Percentiles rank a stretch among this genome's conserved stretches.
Conservation (phyloP, 2,888 invertebrate species). For the Marronus borbonicus region DNA sequence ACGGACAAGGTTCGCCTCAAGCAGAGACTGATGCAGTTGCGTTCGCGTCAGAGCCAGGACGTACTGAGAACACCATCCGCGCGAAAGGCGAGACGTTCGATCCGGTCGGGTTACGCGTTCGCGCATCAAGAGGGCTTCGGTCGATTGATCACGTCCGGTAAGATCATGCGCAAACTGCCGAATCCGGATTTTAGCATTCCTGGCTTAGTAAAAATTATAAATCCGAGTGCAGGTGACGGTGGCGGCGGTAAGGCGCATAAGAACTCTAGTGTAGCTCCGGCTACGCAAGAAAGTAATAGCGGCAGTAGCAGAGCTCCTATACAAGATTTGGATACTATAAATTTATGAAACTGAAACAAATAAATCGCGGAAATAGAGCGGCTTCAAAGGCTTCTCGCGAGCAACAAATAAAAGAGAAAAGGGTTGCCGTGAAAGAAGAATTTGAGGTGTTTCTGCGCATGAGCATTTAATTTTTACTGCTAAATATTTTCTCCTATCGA, state of each 20-base stretch:
- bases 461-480: conserved; percentile 5
- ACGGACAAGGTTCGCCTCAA: conserved; percentile 92
- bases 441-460: conserved; percentile 1
- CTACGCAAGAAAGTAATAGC: conserved; percentile 51
- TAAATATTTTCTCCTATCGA: conserved; percentile 7
- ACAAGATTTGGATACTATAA: conserved; percentile 83
- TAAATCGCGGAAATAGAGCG: neutral
- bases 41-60: conserved; percentile 82
- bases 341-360: conserved; percentile 72
- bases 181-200: conserved; percentile 84
- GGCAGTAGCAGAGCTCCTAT: conserved; percentile 75
- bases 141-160: conserved; percentile 96
- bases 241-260: conserved; percentile 65
- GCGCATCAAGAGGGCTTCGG: conserved; percentile 99
- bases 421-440: neutral
- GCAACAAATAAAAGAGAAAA: conserved; percentile 16
- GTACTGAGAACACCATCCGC: conserved; percentile 90
- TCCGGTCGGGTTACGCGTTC: conserved; percentile 98
- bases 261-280: conserved; percentile 58
- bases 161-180: conserved; percentile 92
- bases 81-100: conserved; percentile 89
- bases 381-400: neutral
- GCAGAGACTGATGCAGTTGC: conserved; percentile 79
- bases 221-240: conserved; percentile 56
- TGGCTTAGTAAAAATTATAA: conserved; percentile 71